These are phyloP conservation scores for Mormyrus iriodes DNA, from an alignment of 2,113 vertebrate species.

Conservation along the genomic window DNA sequence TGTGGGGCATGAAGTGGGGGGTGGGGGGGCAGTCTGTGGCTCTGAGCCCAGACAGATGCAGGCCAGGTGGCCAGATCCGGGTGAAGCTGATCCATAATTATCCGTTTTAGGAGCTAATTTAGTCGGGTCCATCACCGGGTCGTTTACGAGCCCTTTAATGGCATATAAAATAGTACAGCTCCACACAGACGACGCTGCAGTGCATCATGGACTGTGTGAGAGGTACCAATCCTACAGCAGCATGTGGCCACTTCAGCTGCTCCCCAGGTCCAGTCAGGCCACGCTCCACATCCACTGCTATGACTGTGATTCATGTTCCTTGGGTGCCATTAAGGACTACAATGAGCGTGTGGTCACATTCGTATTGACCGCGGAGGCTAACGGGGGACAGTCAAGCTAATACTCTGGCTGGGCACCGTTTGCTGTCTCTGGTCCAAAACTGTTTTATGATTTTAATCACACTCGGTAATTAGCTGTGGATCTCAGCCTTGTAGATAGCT, in stretches of 20 bases:
- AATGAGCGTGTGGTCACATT: neutral
- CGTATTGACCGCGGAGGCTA: neutral
- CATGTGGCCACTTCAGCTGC: neutral
- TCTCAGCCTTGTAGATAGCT: neutral
- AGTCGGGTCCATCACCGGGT: neutral
- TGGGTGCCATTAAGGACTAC: neutral
- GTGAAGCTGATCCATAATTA: neutral
- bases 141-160: neutral
- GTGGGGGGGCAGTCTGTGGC: neutral
- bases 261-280: neutral
- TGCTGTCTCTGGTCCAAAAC: neutral
- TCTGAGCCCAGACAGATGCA: neutral
- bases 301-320: neutral
- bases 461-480: constrained; percentile 1
- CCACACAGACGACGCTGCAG: too few relatives aligned
- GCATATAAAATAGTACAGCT: neutral
- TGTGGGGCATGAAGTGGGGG: neutral
- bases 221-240: neutral
- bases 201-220: neutral
- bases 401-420: neutral
- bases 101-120: constrained; percentile 2
- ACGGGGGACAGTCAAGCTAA: neutral
- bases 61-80: neutral
- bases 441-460: constrained; percentile 9
- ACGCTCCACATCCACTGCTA: neutral